A percentile compares a stretch with the other conserved stretches of the same genome.
These are phyloP conservation scores for Sinocyclocheilus rhinocerous DNA, from an alignment of 2,113 vertebrate species.

Conservation along the genomic window DNA sequence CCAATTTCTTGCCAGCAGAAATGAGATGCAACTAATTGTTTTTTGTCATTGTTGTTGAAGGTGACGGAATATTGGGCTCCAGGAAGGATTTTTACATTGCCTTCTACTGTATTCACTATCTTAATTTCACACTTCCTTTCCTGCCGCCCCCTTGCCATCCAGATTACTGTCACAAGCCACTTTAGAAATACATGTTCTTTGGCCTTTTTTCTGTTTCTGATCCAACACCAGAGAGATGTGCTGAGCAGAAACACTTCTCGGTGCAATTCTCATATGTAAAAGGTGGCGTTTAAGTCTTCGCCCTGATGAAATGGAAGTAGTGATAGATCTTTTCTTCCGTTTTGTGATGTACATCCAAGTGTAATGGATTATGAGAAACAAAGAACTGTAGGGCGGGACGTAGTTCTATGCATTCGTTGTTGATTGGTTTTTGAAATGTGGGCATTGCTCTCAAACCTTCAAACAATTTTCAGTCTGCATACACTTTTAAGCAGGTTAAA, in stretches of 20 bases:
- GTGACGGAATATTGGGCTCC: conserved; percentile 34
- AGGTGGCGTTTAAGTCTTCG: not conserved
- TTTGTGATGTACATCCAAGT: not conserved
- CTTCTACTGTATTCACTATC: conserved; percentile 46
- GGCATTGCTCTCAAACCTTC: not conserved
- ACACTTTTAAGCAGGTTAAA: no score
- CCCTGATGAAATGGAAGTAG: not conserved
- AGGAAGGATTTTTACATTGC: conserved; percentile 30
- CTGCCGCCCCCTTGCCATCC: not conserved
- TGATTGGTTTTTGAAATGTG: not conserved
- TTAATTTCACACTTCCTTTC: conserved; percentile 52
- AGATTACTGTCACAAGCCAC: conserved; percentile 14
- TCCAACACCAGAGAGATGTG: not conserved
- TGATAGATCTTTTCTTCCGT: not conserved
- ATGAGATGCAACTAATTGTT: conserved; percentile 42
- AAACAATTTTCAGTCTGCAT: not conserved
- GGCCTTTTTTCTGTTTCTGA: not conserved
- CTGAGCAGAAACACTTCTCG: not conserved
- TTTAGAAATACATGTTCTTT: conserved; percentile 6
- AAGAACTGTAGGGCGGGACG: no score
- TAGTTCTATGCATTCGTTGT: no score
- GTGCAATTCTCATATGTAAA: not conserved
- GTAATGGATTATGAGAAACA: no score
- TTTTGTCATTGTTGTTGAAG: conserved; percentile 33
- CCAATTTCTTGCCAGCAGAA: conserved; percentile 14